Evolutionary conservation across 2,888 invertebrate genomes (phyloP).

Genomic region (Drosophila limbata): DNA sequence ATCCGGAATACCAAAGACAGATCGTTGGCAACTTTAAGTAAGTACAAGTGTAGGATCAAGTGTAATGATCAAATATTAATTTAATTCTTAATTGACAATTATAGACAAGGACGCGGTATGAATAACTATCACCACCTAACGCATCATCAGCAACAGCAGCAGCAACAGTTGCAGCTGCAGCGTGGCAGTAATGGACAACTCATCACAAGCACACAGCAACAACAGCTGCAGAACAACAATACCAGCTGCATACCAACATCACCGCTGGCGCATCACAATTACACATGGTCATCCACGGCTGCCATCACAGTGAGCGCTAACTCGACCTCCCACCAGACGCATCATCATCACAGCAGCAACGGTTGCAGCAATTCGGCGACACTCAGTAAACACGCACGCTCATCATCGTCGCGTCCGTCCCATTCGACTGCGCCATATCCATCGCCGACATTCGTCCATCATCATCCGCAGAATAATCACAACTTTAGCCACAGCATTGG

Average conservation of each 20-base stretch:
- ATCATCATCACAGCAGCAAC: slow-evolving; percentile 25
- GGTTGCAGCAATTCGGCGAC: slow-evolving; percentile 75
- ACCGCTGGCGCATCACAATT: slow-evolving; percentile 85
- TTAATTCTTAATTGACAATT: background rate
- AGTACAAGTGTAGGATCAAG: slow-evolving; percentile 16
- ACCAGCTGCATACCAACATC: slow-evolving; percentile 84
- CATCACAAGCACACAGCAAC: slow-evolving; percentile 77
- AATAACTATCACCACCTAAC: slow-evolving; percentile 82
- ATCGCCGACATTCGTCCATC: slow-evolving; percentile 84
- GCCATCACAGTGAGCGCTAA: slow-evolving; percentile 63
- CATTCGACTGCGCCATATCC: slow-evolving; percentile 86
- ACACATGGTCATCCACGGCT: slow-evolving; percentile 82
- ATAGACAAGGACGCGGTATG: slow-evolving; percentile 87
- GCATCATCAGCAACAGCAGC: slow-evolving; percentile 68
- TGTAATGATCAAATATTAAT: background rate
- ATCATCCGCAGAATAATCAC: slow-evolving; percentile 82
- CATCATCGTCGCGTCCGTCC: slow-evolving; percentile 89
- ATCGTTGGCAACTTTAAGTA: slow-evolving; percentile 90
- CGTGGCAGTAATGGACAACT: slow-evolving; percentile 72
- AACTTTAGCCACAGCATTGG: slow-evolving; percentile 61
- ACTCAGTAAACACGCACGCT: slow-evolving; percentile 90
- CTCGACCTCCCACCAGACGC: slow-evolving; percentile 58
- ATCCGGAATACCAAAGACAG: slow-evolving; percentile 95
- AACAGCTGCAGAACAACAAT: slow-evolving; percentile 78
- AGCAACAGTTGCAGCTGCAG: slow-evolving; percentile 69